These are phyloP conservation scores for Perccottus glenii DNA, from an alignment of 2,113 vertebrate species.

Conservation along the genomic window DNA sequence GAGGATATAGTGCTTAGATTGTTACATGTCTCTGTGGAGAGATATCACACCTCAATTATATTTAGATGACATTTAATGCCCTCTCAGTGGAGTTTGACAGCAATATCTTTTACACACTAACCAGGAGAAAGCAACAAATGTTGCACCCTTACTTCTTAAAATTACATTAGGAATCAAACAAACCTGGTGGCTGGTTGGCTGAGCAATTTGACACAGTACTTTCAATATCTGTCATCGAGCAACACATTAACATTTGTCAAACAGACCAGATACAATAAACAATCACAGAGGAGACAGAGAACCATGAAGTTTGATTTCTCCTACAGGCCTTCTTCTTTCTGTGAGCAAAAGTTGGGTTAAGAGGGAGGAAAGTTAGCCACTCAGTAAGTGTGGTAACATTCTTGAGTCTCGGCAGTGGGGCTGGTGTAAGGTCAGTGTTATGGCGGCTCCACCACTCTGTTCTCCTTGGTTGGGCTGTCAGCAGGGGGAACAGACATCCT, in stretches of 20 bases:
- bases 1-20: constrained; percentile 47
- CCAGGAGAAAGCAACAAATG: constrained; percentile 50
- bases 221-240: constrained; percentile 51
- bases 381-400: constrained; percentile 38
- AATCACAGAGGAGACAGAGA: constrained; percentile 23
- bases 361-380: constrained; percentile 45
- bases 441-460: constrained; percentile 51
- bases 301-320: constrained; percentile 23
- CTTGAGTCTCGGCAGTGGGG: constrained; percentile 59
- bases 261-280: constrained; percentile 30
- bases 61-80: constrained; percentile 67
- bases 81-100: constrained; percentile 43
- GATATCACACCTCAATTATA: constrained; percentile 60
- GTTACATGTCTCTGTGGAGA: constrained; percentile 46
- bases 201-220: constrained; percentile 39
- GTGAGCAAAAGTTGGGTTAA: constrained; percentile 45
- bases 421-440: constrained; percentile 59
- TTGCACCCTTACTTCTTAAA: constrained; percentile 49
- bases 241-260: constrained; percentile 57
- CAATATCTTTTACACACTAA: constrained; percentile 51
- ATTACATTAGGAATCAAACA: constrained; percentile 51
- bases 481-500: constrained; percentile 55
- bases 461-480: constrained; percentile 69
- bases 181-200: constrained; percentile 38
- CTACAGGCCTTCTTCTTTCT: constrained; percentile 2